Conservation (phyloP, 2,113 vertebrate species). For the Argyrosomus japonicus region DNA sequence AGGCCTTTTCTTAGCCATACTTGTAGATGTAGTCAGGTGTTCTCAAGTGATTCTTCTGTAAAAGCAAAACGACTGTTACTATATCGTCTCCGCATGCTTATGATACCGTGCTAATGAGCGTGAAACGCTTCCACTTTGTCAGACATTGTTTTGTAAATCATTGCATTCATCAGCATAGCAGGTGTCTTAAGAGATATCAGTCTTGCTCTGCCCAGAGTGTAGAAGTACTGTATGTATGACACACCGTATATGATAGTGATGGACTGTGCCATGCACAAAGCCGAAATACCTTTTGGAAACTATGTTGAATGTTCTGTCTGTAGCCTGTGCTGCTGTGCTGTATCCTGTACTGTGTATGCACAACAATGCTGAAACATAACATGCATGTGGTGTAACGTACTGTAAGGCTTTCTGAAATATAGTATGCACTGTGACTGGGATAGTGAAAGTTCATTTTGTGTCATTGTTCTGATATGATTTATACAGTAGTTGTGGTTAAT, state of each 20-base stretch:
- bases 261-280: conserved; percentile 62
- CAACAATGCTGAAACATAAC: conserved; percentile 60
- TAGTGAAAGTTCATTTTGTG: conserved; percentile 49
- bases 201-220: conserved; percentile 44
- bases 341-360: conserved; percentile 63
- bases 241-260: conserved; percentile 35
- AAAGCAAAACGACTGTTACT: conserved; percentile 66
- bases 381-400: conserved; percentile 69
- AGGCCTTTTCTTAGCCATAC: conserved; percentile 60
- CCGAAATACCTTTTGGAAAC: conserved; percentile 35
- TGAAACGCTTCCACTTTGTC: conserved; percentile 54
- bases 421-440: conserved; percentile 59
- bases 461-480: conserved; percentile 74
- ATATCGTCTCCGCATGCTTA: conserved; percentile 75
- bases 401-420: conserved; percentile 63
- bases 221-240: conserved; percentile 53
- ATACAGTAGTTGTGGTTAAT: conserved; percentile 70
- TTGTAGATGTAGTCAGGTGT: conserved; percentile 42
- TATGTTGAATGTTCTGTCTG: conserved; percentile 57
- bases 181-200: conserved; percentile 69
- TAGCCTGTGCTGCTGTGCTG: conserved; percentile 59
- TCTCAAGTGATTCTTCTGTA: conserved; percentile 35
- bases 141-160: conserved; percentile 45
- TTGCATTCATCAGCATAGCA: conserved; percentile 55
- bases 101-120: conserved; percentile 58